A percentile compares a stretch with the other conserved stretches of the same genome.
phyloP scores from a whole-genome alignment of 2,113 vertebrate species.

The Chaetops frenatus region DNA sequence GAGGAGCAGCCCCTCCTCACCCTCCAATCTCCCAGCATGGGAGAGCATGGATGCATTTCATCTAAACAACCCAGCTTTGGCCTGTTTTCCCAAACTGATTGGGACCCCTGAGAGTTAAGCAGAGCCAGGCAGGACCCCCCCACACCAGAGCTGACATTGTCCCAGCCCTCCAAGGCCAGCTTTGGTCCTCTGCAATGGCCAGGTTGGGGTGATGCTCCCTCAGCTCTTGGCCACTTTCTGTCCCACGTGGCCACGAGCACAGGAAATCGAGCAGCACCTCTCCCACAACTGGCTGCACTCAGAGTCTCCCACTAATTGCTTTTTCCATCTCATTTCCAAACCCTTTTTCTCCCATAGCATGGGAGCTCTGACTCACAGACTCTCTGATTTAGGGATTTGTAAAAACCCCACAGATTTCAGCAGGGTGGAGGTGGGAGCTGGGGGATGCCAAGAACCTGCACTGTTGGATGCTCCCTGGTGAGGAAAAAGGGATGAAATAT shows the following conservation, averaged over 20 bases:
- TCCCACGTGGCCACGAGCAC: accelerated
- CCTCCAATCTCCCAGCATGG: not conserved
- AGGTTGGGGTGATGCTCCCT: not conserved
- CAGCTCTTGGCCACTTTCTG: not conserved
- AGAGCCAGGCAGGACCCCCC: not conserved
- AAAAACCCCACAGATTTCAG: not conserved
- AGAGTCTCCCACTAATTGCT: not conserved
- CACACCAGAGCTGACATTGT: not conserved
- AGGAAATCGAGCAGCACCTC: not conserved
- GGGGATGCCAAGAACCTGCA: not conserved
- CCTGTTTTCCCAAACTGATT: not conserved
- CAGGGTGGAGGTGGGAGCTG: not conserved
- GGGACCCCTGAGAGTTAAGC: not conserved
- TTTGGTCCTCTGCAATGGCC: not conserved
- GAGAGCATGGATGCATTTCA: not conserved
- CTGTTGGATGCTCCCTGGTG: accelerated
- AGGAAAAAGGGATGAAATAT: not conserved
- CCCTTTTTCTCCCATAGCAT: not conserved
- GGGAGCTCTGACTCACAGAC: not conserved
- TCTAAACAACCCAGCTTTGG: not conserved
- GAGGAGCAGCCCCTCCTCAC: not conserved
- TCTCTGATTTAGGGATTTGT: not conserved
- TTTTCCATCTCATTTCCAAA: not conserved
- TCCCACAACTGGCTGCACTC: not conserved
- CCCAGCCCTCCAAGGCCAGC: not conserved